Conservation (phyloP, 2,797 vertebrate genomes). For the Tarsius wallacei region DNA sequence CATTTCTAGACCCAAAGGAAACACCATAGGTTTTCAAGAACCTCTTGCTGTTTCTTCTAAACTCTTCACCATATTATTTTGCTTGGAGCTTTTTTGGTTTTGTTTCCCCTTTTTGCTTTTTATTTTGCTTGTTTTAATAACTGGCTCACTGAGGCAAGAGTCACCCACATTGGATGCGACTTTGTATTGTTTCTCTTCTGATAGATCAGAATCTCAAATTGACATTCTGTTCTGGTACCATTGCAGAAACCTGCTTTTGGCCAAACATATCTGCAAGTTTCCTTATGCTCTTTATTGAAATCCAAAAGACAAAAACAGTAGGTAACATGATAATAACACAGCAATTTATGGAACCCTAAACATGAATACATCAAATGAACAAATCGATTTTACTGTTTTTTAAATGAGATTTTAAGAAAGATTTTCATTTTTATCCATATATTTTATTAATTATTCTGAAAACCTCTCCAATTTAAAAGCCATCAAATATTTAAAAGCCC, state of each 20-base stretch:
- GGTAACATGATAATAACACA: background rate
- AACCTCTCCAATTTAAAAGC: background rate
- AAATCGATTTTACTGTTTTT: background rate
- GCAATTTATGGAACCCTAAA: background rate
- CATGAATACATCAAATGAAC: background rate
- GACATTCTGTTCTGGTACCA: background rate
- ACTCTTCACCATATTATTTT: background rate
- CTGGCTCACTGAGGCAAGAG: background rate
- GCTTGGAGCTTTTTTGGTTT: background rate
- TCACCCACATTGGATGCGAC: background rate
- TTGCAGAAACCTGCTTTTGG: background rate
- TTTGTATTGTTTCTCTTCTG: background rate
- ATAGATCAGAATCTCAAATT: background rate
- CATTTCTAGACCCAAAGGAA: conserved; percentile 3
- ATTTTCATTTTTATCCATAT: background rate
- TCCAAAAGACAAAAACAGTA: background rate
- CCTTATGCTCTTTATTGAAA: background rate
- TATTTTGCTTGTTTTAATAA: conserved; percentile 17
- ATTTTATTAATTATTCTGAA: conserved; percentile 46
- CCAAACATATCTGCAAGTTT: background rate
- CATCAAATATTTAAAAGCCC: background rate
- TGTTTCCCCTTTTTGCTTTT: background rate
- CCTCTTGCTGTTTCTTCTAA: background rate
- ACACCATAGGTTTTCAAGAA: background rate
- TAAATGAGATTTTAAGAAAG: background rate